Percentiles rank a stretch among this genome's conserved stretches.
Evolutionary conservation across 2,797 vertebrate species (phyloP).

Genomic region (Myripristis jacobus): DNA sequence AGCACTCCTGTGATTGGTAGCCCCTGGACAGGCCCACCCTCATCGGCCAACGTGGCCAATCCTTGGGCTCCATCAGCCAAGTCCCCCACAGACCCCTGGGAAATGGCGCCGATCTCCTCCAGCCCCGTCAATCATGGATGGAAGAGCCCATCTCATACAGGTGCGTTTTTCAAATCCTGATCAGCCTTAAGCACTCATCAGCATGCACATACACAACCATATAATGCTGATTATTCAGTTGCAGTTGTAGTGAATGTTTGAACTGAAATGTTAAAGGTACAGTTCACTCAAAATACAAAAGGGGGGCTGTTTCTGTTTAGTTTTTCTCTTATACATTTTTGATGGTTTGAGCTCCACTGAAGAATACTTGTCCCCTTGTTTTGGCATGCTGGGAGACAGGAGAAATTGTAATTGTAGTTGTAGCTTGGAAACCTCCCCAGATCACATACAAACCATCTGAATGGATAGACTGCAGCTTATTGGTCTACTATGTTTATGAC

Average conservation of each 20-base stretch:
- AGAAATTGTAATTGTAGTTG: too few species aligned
- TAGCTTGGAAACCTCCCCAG: too few species aligned
- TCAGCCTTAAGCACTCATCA: not conserved
- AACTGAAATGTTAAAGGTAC: not conserved
- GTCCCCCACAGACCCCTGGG: conserved; percentile 75
- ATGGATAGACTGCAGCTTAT: too few species aligned
- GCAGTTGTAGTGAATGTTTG: not conserved
- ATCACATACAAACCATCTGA: too few species aligned
- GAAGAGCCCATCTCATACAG: conserved; percentile 71
- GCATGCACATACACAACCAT: too few species aligned
- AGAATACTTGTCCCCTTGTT: too few species aligned
- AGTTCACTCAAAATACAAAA: too few species aligned
- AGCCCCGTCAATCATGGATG: conserved; percentile 70
- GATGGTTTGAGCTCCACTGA: too few species aligned
- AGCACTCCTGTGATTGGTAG: conserved; percentile 74
- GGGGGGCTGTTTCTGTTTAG: too few species aligned
- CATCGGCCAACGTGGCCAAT: conserved; percentile 67
- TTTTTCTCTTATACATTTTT: too few species aligned
- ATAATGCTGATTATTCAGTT: not conserved
- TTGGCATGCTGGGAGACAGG: too few species aligned
- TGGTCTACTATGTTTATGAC: not conserved
- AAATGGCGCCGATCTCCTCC: conserved; percentile 53
- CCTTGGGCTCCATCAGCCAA: conserved; percentile 73
- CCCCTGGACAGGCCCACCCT: conserved; percentile 73
- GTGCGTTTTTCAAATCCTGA: conserved; percentile 42